These are phyloP conservation scores for Margaritifera margaritifera DNA, from an alignment of 2,888 invertebrate species.

Conservation along the genomic window DNA sequence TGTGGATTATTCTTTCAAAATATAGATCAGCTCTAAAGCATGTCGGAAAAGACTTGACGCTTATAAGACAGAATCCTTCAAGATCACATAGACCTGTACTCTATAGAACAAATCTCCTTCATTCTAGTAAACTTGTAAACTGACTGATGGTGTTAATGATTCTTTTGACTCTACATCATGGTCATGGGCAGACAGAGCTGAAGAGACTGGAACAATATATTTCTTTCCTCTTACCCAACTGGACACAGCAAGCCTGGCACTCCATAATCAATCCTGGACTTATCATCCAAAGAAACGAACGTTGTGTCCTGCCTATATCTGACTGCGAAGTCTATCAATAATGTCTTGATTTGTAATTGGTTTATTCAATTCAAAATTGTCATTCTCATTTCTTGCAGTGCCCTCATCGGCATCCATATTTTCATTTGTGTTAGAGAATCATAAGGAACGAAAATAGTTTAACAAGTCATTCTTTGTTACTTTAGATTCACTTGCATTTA, in stretches of 20 bases:
- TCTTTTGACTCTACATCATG: conserved; percentile 37
- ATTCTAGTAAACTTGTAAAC: conserved; percentile 20
- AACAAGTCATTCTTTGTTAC: too few species aligned
- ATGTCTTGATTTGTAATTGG: too few species aligned
- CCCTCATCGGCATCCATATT: too few species aligned
- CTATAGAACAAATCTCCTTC: conserved; percentile 26
- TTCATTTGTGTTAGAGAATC: too few species aligned
- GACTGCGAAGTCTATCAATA: conserved; percentile 9
- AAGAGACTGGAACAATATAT: conserved; percentile 22
- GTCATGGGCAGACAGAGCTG: conserved; percentile 18
- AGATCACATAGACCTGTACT: conserved; percentile 25
- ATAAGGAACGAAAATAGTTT: too few species aligned
- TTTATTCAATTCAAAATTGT: too few species aligned
- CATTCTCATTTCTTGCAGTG: too few species aligned
- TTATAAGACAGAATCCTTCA: conserved; percentile 35
- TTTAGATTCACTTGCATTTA: too few species aligned
- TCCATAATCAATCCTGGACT: conserved; percentile 31
- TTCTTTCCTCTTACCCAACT: conserved; percentile 40
- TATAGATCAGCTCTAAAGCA: conserved; percentile 8
- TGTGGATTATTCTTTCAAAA: neutral
- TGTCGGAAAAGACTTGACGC: conserved; percentile 12
- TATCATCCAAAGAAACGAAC: conserved; percentile 33
- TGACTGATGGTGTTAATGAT: conserved; percentile 38
- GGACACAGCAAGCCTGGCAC: conserved; percentile 24
- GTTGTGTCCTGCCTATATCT: conserved; percentile 6